A percentile compares a stretch with the other conserved stretches of the same genome.
These are phyloP conservation scores for Gnathonemus longibarbis DNA, from an alignment of 2,113 vertebrate genomes.

Conservation along the genomic window DNA sequence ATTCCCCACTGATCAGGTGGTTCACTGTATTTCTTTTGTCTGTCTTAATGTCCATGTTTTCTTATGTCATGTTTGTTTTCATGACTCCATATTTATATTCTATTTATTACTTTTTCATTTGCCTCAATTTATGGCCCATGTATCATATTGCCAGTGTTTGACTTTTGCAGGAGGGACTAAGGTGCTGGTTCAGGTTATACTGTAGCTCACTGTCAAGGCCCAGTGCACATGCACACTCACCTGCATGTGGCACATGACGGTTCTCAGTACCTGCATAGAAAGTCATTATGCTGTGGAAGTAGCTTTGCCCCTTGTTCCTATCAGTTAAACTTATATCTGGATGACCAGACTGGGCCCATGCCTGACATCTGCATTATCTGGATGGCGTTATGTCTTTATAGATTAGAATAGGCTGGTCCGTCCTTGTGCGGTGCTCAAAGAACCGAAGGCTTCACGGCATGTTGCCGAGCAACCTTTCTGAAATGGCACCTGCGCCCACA, in stretches of 20 bases:
- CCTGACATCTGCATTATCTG: background rate
- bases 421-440: background rate
- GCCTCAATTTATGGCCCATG: background rate
- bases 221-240: background rate
- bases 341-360: background rate
- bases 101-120: background rate
- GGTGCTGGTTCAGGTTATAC: background rate
- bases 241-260: background rate
- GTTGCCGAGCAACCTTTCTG: background rate
- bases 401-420: background rate
- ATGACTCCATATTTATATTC: background rate
- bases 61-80: background rate
- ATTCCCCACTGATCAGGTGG: background rate
- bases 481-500: slow-evolving; percentile 11
- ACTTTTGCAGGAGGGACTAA: background rate
- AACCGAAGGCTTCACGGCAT: background rate
- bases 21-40: background rate
- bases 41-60: background rate
- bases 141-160: background rate
- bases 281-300: background rate
- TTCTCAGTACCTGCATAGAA: background rate
- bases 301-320: too few relatives aligned
- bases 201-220: background rate
- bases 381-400: background rate
- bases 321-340: background rate